Base-by-base conservation (phyloP, 92 coral and sea anemone species). In the Porites cylindrica region DNA sequence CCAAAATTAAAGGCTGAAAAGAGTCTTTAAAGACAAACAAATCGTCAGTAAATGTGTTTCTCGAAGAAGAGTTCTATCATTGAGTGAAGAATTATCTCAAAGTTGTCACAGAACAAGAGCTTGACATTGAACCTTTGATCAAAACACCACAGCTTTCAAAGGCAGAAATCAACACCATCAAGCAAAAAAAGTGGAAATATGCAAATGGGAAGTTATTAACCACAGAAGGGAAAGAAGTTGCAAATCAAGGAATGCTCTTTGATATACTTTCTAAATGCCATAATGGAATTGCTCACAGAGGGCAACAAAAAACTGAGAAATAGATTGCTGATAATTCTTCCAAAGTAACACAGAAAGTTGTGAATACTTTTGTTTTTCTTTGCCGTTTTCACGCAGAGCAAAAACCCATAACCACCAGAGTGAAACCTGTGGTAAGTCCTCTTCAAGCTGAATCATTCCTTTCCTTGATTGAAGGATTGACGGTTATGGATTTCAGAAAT, bases 231-330 rank as follows among this genome's bases (percentile, higher is more conserved):
- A 29, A 29, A 29, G 3, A 29, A 29, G 32, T 29, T 29, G 32
- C 32, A 2, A 2, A 29, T 29, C 3, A 0, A 29, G 32, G 32
- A 29, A 29, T 29, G 32, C 32, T 29, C 32, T 29, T 29, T 29
- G 32, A 29, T 29, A 29, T 2, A 29, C 32, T 29, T 29, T 29
- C 32, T 29, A 29, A 29, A 29, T 29, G 0, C 32, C 32, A 29
- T 2, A 2, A 29, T 29, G 2, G 32, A 29, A 29, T 70, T 7
- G 85, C 84, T 59, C 84, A 84, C 79, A 66, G 88, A 63, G 88
- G 91, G 67, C 59, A 72, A 19, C 89, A 81, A 89, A 89, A 74
- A 32, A 84, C 92, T 18, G 63, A 66, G 71, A 89, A 89, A 50
- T 89, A 88, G 88, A 83, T 88, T 21, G 56, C 78, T 24, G 85